These are phyloP conservation scores for Odocoileus hemionus DNA, from an alignment of 2,113 vertebrate genomes.

Conservation along the genomic window DNA sequence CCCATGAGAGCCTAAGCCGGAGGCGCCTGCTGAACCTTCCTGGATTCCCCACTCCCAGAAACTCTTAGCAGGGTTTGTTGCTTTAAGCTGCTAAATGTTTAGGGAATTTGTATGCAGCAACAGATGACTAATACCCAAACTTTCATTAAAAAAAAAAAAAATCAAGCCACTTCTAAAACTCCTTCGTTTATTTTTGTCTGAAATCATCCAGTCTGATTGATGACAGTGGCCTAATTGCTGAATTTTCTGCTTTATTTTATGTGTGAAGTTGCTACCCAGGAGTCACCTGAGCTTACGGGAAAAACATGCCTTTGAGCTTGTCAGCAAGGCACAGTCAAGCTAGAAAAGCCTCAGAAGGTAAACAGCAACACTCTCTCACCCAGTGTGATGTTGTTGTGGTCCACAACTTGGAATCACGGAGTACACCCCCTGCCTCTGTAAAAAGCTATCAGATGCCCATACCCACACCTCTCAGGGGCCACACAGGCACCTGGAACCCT, in stretches of 20 bases:
- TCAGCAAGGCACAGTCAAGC: not conserved
- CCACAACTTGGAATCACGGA: not conserved
- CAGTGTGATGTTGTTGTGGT: not conserved
- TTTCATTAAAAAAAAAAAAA: not conserved
- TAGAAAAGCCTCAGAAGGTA: constrained; percentile 23
- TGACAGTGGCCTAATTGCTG: not conserved
- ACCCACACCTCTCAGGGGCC: rapidly evolving
- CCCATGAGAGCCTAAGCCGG: not conserved
- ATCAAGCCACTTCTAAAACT: not conserved
- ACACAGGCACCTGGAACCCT: not conserved
- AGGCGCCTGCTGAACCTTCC: not conserved
- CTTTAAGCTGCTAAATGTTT: not conserved
- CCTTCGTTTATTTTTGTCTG: not conserved
- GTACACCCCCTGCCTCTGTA: not conserved
- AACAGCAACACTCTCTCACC: not conserved
- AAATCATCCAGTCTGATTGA: not conserved
- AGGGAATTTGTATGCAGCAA: not conserved
- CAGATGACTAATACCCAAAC: not conserved
- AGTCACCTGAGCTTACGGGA: not conserved
- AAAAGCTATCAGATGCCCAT: not conserved
- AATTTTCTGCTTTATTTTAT: not conserved
- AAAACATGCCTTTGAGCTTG: constrained; percentile 43
- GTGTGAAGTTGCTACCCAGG: not conserved
- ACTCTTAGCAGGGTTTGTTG: not conserved
- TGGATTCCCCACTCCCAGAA: not conserved